Evolutionary conservation across 2,797 vertebrate genomes (phyloP), one percentile per base, ranked within the genome.

Genomic region (Crypturellus tataupa): DNA sequence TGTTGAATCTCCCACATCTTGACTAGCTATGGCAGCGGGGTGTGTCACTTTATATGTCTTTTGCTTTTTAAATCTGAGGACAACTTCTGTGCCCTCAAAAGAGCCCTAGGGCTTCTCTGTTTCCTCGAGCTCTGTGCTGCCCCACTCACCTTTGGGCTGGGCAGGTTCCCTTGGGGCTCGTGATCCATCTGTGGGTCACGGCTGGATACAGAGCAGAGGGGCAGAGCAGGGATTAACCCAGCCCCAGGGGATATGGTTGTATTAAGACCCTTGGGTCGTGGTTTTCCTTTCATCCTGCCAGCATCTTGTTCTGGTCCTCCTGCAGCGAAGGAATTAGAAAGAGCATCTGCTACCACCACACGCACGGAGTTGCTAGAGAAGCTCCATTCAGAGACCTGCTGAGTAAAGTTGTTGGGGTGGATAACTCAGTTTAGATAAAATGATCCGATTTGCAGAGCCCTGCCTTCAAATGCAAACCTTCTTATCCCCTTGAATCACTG

Each of bases 1-100:
- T 94, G 49, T 91, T 95, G 84, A 87, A 92, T 95, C 96, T 96
- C 89, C 85, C 92, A 93, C 46, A 82, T 84, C 53, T 88, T 91
- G 67, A 91, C 72, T 93, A 80, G 86, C 85, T 81, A 75, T 60
- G 92, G 77, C 44, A 68, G 49, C 0, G 55, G 78, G 70, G 69
- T 95, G 82, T 95, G 71, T 78, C 80, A 12, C 68, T 77, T 53
- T 25, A 33, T 46, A 25, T n/a, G 89, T 20, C 24, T 75, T 79
- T 65, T 80, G 62, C 49, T 85, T 91, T 64, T 73, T 46, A 47
- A 91, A 90, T 42, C 42, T 56, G 53, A 70, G 63, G 68, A 85
- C 27, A 47, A 67, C 33, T 59, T n/a, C 33, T 80, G 4, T 76
- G 75, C 42, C 71, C 79, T 29, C 1, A 3, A 42, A 67, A 89